These are phyloP conservation scores for Ibycter americanus DNA, from an alignment of 2,797 vertebrate genomes.

Conservation along the genomic window DNA sequence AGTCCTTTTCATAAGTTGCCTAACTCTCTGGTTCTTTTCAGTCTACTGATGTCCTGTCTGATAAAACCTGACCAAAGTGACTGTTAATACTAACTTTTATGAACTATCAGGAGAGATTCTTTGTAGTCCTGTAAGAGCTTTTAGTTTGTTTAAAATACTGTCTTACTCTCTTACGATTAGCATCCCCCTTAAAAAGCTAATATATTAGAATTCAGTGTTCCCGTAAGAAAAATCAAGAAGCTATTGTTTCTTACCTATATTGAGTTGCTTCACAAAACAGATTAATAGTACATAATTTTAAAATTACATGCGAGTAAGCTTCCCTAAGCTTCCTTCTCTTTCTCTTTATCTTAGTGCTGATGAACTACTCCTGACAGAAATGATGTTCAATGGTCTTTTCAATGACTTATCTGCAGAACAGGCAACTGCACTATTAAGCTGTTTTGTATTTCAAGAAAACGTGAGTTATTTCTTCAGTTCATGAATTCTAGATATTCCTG, in stretches of 20 bases:
- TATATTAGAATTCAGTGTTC: not conserved
- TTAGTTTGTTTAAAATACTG: not conserved
- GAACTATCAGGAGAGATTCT: not conserved
- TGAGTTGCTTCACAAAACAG: not conserved
- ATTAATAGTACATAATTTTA: not conserved
- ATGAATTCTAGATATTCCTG: not conserved
- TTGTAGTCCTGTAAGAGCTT: not conserved
- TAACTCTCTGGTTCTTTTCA: not conserved
- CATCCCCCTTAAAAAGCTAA: not conserved
- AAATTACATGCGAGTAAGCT: not conserved
- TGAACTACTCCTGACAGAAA: constrained; percentile 95
- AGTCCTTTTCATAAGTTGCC: not conserved
- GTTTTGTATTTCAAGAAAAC: constrained; percentile 98
- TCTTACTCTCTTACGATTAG: not conserved
- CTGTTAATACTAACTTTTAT: not conserved
- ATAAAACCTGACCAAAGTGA: not conserved
- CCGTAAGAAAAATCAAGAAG: not conserved
- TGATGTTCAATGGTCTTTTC: constrained; percentile 98
- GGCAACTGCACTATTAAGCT: constrained; percentile 92
- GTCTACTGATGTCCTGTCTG: not conserved
- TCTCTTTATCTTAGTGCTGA: constrained; percentile 82
- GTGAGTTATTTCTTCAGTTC: constrained; percentile 72
- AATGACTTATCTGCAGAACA: constrained; percentile 94
- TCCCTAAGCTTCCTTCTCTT: not conserved
- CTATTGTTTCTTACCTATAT: not conserved